These are phyloP conservation scores for Pollenia amentaria DNA, from an alignment of 2,888 invertebrate species.

Conservation along the genomic window DNA sequence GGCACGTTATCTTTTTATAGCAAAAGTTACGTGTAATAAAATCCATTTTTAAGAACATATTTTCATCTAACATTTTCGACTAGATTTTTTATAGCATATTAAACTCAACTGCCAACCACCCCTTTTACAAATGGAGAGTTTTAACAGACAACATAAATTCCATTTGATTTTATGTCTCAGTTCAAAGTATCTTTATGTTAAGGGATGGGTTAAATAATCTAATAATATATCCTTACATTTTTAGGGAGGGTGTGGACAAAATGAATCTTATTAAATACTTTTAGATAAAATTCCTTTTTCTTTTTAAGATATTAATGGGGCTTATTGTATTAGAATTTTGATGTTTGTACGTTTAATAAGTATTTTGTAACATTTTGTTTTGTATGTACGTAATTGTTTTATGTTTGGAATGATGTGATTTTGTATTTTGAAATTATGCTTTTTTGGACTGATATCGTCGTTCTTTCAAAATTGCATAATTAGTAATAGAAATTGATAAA, in stretches of 20 bases:
- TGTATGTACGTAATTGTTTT: too few species aligned
- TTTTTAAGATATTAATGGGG: background rate
- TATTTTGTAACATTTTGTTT: too few species aligned
- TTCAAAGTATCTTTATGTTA: background rate
- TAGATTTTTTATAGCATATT: background rate
- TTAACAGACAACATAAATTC: conserved; percentile 2
- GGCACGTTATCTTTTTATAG: background rate
- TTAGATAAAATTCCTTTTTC: background rate
- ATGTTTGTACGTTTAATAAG: background rate
- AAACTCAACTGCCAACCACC: background rate
- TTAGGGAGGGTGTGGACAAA: conserved; percentile 32
- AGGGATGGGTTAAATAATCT: background rate
- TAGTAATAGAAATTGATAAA: conserved; percentile 42
- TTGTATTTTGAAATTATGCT: too few species aligned
- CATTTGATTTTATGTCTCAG: background rate
- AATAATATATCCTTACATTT: background rate
- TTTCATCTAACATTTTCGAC: background rate
- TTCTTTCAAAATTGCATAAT: conserved; percentile 56
- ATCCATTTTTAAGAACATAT: too few species aligned
- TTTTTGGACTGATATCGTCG: too few species aligned
- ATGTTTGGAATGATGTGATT: too few species aligned
- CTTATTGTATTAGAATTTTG: too few species aligned
- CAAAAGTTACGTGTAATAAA: too few species aligned
- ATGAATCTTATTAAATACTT: background rate
- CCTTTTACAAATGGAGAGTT: background rate